A percentile compares a stretch with the other conserved stretches of the same genome.
Evolutionary conservation across 2,888 invertebrate genomes (phyloP).

Genomic region (Lithosia quadra): DNA sequence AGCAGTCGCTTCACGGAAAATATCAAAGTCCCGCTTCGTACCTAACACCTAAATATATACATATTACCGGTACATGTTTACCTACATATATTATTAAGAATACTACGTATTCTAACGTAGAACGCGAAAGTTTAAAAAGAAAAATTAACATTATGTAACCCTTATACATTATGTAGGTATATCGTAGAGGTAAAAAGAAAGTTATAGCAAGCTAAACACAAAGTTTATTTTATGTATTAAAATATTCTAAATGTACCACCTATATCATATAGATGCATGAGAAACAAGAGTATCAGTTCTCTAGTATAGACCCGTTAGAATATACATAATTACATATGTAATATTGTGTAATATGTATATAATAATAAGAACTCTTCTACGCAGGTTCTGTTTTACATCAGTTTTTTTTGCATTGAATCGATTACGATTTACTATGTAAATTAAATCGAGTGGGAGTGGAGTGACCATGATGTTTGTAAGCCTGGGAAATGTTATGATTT

Average conservation of each 20-base stretch:
- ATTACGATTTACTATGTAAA: neutral
- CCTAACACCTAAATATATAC: too few species aligned
- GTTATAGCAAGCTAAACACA: neutral
- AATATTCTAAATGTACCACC: neutral
- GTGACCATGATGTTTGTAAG: neutral
- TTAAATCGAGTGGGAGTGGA: neutral
- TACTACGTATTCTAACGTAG: too few species aligned
- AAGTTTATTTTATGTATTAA: too few species aligned
- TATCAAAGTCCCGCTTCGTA: too few species aligned
- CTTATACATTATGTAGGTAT: neutral
- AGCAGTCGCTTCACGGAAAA: too few species aligned
- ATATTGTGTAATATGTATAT: neutral
- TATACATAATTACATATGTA: neutral
- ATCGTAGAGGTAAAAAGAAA: neutral
- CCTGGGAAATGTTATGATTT: too few species aligned
- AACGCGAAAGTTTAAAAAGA: too few species aligned
- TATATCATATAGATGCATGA: neutral
- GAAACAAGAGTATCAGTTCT: neutral
- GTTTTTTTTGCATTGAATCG: neutral
- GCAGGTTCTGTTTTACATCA: neutral
- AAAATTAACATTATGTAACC: too few species aligned
- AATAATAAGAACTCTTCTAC: neutral
- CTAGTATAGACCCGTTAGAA: neutral
- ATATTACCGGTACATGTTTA: too few species aligned
- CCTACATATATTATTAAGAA: too few species aligned